phyloP scores from a whole-genome alignment of 2,888 invertebrate species.

The Luffia ferchaultella region DNA sequence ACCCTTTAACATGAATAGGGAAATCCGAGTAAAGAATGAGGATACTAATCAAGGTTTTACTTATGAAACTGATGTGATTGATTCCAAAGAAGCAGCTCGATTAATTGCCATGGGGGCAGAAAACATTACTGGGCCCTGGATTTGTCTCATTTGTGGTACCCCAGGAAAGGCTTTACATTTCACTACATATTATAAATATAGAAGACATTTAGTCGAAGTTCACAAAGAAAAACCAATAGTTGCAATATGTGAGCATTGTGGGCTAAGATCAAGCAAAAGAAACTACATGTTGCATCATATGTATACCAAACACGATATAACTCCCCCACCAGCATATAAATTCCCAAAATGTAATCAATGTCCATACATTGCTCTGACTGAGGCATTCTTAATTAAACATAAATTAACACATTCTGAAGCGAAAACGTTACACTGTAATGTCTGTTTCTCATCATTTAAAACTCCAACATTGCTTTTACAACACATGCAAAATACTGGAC shows the following conservation, averaged over 20 bases:
- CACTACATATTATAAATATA: constrained; percentile 79
- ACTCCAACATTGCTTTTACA: constrained; percentile 39
- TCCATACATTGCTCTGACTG: constrained; percentile 77
- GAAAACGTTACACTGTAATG: constrained; percentile 56
- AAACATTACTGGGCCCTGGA: constrained; percentile 79
- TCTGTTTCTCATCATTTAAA: constrained; percentile 62
- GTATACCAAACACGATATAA: constrained; percentile 80
- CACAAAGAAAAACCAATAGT: constrained; percentile 81
- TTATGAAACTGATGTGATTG: constrained; percentile 61
- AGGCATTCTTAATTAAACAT: constrained; percentile 75
- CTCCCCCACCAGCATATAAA: constrained; percentile 72
- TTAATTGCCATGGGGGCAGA: constrained; percentile 68
- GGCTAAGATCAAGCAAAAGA: constrained; percentile 76
- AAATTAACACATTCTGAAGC: constrained; percentile 67
- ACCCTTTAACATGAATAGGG: neutral
- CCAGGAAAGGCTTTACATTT: constrained; percentile 75
- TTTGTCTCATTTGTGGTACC: constrained; percentile 78
- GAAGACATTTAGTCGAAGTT: constrained; percentile 82
- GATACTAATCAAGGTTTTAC: constrained; percentile 26
- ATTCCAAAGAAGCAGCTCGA: constrained; percentile 69
- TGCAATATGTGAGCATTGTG: constrained; percentile 85
- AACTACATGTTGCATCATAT: constrained; percentile 81
- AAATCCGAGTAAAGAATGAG: neutral
- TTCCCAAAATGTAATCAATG: constrained; percentile 85
- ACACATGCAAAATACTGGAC: constrained; percentile 67